phyloP scores from a whole-genome alignment of 30 jellyfish, hydroid and myxozoan species.

The Turritopsis dohrnii region DNA sequence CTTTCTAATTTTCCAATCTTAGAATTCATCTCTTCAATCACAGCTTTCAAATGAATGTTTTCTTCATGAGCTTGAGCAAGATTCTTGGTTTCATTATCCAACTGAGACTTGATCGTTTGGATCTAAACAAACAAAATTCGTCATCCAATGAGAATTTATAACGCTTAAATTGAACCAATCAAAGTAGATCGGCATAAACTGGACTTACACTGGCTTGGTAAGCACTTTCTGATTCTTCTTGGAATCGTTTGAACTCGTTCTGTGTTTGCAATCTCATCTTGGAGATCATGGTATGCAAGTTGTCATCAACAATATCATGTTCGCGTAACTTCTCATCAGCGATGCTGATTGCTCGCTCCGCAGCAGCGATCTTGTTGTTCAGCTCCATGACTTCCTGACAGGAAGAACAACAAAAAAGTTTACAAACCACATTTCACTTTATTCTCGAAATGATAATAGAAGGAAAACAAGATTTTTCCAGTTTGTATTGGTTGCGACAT shows the following conservation, averaged over 20 bases:
- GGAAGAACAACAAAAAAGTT: not conserved
- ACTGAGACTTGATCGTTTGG: constrained; percentile 44
- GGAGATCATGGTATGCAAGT: constrained; percentile 54
- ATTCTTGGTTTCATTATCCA: constrained; percentile 67
- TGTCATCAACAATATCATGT: constrained; percentile 78
- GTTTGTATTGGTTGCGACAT: too few relatives aligned
- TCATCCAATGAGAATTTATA: not conserved
- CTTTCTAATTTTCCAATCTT: constrained; percentile 57
- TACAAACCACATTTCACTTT: not conserved
- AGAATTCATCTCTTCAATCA: constrained; percentile 70
- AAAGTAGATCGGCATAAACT: not conserved
- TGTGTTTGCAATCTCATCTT: constrained; percentile 76
- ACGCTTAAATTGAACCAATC: not conserved
- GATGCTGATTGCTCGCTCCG: constrained; percentile 57
- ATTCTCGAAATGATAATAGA: not conserved
- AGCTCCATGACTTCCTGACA: constrained; percentile 61
- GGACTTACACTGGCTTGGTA: constrained; percentile 44
- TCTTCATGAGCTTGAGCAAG: constrained; percentile 66
- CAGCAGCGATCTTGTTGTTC: constrained; percentile 56
- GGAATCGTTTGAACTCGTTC: constrained; percentile 68
- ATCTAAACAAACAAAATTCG: not conserved
- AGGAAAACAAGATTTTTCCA: not conserved
- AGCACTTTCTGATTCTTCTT: constrained; percentile 74
- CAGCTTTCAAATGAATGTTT: constrained; percentile 75
- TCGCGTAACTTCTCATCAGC: constrained; percentile 74